Percentiles rank a stretch among this genome's conserved stretches.
Evolutionary conservation across 2,888 invertebrate species (phyloP).

Genomic region (Epinotia brunnichana): DNA sequence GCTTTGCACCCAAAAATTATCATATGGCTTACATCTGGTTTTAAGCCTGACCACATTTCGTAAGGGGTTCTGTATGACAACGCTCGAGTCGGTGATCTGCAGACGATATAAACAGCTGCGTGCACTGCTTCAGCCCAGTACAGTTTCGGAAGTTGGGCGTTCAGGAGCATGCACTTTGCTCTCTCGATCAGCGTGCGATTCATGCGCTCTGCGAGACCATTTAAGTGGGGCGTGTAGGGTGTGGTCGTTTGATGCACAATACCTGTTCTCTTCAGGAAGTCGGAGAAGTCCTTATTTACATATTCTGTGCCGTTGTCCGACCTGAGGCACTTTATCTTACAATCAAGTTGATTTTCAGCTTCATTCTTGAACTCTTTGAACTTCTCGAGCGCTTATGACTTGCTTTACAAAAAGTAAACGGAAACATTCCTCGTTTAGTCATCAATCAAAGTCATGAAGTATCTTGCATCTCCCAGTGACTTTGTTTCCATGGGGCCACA

Average conservation of each 20-base stretch:
- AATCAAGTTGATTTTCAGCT: no score
- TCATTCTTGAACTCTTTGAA: no score
- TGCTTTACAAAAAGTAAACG: background rate
- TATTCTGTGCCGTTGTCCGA: slow-evolving; percentile 48
- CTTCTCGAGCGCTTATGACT: no score
- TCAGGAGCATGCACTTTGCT: no score
- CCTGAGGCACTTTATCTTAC: no score
- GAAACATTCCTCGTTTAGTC: slow-evolving; percentile 25
- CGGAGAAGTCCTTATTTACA: background rate
- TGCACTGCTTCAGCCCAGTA: no score
- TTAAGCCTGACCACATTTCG: slow-evolving; percentile 58
- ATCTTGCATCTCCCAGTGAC: slow-evolving; percentile 44
- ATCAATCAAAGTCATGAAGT: slow-evolving; percentile 59
- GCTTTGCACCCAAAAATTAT: slow-evolving; percentile 59
- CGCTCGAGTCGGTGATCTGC: slow-evolving; percentile 45
- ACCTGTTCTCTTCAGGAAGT: slow-evolving; percentile 16
- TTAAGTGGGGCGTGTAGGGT: slow-evolving; percentile 46
- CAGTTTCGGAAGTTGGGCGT: no score
- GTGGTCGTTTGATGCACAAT: slow-evolving; percentile 42
- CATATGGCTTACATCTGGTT: slow-evolving; percentile 53
- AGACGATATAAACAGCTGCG: background rate
- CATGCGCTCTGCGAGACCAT: slow-evolving; percentile 55
- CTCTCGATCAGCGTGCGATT: slow-evolving; percentile 44
- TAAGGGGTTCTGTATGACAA: slow-evolving; percentile 47
- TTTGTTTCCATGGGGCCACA: slow-evolving; percentile 28